phyloP scores from a whole-genome alignment of 2,797 vertebrate species.

The Carapus acus region DNA sequence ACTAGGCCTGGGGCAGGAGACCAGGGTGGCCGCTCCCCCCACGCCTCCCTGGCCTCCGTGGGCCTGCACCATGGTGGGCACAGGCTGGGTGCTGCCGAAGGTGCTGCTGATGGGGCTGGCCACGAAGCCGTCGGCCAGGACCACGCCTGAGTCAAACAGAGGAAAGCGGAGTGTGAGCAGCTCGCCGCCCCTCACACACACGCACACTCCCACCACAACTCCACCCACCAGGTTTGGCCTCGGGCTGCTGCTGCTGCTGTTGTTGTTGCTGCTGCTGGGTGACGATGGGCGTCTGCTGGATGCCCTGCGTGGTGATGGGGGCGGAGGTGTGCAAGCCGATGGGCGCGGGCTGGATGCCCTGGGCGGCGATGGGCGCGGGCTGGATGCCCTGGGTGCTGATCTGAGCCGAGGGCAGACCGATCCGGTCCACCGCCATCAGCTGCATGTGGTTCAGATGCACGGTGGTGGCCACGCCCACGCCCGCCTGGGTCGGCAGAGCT shows the following conservation, averaged over 20 bases:
- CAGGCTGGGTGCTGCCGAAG: slow-evolving; percentile 82
- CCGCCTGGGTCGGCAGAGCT: slow-evolving; percentile 83
- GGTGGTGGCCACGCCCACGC: slow-evolving; percentile 90
- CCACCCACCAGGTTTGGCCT: slow-evolving; percentile 86
- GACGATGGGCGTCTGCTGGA: slow-evolving; percentile 81
- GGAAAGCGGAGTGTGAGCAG: too few relatives aligned
- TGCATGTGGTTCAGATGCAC: slow-evolving; percentile 98
- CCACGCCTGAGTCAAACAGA: slow-evolving; percentile 72
- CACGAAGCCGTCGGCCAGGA: slow-evolving; percentile 90
- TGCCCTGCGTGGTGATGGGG: slow-evolving; percentile 81
- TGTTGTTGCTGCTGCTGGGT: slow-evolving; percentile 74
- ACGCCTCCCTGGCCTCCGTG: slow-evolving; percentile 84
- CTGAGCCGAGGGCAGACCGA: slow-evolving; percentile 87
- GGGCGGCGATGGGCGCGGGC: slow-evolving; percentile 79
- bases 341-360: slow-evolving; percentile 86
- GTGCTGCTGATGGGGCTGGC: slow-evolving; percentile 89
- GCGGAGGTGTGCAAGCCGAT: slow-evolving; percentile 86
- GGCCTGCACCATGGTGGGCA: slow-evolving; percentile 88
- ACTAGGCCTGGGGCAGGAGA: slow-evolving; percentile 92
- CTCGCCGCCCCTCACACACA: too few relatives aligned
- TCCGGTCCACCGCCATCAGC: slow-evolving; percentile 95
- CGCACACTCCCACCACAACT: too few relatives aligned
- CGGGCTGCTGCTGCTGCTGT: slow-evolving; percentile 76
- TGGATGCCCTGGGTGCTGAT: slow-evolving; percentile 92
- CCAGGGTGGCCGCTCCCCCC: slow-evolving; percentile 81